Conservation (phyloP, 2,113 vertebrate genomes). For the Brachyistius frenatus region DNA sequence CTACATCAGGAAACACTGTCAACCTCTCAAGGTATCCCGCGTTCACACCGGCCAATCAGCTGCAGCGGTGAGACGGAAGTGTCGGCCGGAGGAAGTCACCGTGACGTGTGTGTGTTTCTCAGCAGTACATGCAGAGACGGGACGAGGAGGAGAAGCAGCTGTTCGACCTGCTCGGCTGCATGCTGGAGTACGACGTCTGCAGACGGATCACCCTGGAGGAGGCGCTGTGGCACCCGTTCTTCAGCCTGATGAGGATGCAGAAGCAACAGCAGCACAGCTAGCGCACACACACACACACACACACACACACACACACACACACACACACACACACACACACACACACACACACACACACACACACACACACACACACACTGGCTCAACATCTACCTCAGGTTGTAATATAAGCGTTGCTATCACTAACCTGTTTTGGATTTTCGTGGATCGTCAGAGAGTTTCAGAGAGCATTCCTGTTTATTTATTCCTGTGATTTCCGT, state of each 20-base stretch:
- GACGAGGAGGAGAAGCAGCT: slow-evolving; percentile 89
- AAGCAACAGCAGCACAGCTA: slow-evolving; percentile 45
- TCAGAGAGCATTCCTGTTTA: slow-evolving; percentile 49
- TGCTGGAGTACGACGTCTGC: slow-evolving; percentile 92
- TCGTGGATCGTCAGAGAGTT: neutral
- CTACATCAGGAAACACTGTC: slow-evolving; percentile 89
- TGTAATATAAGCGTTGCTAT: neutral
- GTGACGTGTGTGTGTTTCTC: neutral
- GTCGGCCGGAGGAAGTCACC: neutral
- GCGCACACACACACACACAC: slow-evolving; percentile 12
- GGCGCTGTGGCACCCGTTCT: slow-evolving; percentile 93
- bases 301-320: slow-evolving; percentile 29
- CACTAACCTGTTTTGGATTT: neutral
- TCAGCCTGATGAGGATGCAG: slow-evolving; percentile 80
- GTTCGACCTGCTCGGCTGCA: slow-evolving; percentile 91
- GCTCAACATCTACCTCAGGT: slow-evolving; percentile 32
- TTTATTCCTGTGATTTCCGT: neutral
- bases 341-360: slow-evolving; percentile 29
- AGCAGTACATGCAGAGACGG: slow-evolving; percentile 89
- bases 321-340: slow-evolving; percentile 2
- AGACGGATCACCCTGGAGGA: slow-evolving; percentile 92
- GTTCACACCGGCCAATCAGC: neutral
- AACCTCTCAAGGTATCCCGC: slow-evolving; percentile 89
- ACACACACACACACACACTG: neutral
- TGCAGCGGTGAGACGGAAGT: neutral